Evolutionary conservation across 1,140 invertebrate species (phyloP).

Genomic region (Oscheius sp.): DNA sequence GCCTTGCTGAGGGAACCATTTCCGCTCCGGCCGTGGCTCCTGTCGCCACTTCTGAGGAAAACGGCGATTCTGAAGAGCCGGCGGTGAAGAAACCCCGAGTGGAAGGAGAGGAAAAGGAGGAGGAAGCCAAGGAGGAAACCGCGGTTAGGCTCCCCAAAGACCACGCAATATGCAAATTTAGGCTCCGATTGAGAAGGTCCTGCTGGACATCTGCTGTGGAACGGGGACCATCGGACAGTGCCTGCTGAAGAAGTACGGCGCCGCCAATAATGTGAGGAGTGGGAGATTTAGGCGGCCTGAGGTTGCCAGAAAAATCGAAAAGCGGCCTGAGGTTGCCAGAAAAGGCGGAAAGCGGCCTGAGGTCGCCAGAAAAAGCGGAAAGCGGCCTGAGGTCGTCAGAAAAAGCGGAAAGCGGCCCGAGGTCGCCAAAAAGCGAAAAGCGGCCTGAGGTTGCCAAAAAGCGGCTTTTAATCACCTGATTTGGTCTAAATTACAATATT

Average conservation of each 20-base stretch:
- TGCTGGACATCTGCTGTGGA: constrained; percentile 90
- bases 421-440: too few relatives aligned
- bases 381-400: too few relatives aligned
- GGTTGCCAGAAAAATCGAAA: too few relatives aligned
- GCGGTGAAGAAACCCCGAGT: background rate
- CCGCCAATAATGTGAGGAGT: constrained; percentile 11
- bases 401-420: too few relatives aligned
- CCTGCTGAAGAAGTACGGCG: constrained; percentile 72
- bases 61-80: background rate
- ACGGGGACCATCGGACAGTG: constrained; percentile 92
- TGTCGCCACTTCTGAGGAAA: background rate
- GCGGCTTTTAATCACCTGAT: too few relatives aligned
- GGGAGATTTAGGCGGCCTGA: too few relatives aligned
- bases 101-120: background rate
- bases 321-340: too few relatives aligned
- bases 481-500: background rate
- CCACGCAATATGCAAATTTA: constrained; percentile 4
- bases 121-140: constrained; percentile 5
- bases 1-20: background rate
- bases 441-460: too few relatives aligned
- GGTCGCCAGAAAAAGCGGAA: too few relatives aligned
- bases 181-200: constrained; percentile 23
- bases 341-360: too few relatives aligned
- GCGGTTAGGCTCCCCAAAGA: too few relatives aligned
- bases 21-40: background rate